Evolutionary conservation across 30 jellyfish, hydroid and myxozoan species (phyloP), one percentile per base, ranked within the genome.

Genomic region (Aurelia aurita): DNA sequence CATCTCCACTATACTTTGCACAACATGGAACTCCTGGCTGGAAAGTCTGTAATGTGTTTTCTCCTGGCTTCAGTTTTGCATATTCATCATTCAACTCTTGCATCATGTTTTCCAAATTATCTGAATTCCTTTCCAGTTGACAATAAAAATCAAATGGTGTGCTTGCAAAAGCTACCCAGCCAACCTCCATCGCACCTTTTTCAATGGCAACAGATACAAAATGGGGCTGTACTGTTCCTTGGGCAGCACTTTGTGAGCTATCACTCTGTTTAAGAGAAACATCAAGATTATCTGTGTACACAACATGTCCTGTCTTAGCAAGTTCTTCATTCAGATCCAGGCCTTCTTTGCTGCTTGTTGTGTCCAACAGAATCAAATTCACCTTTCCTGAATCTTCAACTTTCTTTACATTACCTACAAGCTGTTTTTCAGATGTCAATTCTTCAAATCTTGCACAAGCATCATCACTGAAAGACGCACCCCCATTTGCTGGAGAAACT

Each of bases 1-100:
- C 96, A 93, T 93, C 98, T 63, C 58, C 97, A 74, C 82, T 70
- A 74, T 82, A 93, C 84, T 54, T 80, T 25, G 96, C 82, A 63
- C 90, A 96, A 58, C 98, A 93, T 22, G 89, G 93, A 23, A 23
- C 75, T 31, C 96, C 98, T 1, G 61, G 64, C n/a, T 58, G 54
- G 14, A 72, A 26, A n/a, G 21, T 27, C 72, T 46, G 71, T 14
- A 86, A 16, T 39, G 20, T 25, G 27, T 65, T 58, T 34, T 59
- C 84, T 11, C 74, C 66, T 31, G 84, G 75, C 61, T 75, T 66
- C 61, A 62, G 18, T 18, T 77, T 35, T 8, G 67, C 32, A 64
- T 87, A 93, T 49, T 80, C 89, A 13, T 43, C 46, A 45, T 78
- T 69, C 60, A 93, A 58, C 28, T 93, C 95, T 8, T 69, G 58